Evolutionary conservation across 2,113 vertebrate species (phyloP).

Genomic region (Alethe castanea): DNA sequence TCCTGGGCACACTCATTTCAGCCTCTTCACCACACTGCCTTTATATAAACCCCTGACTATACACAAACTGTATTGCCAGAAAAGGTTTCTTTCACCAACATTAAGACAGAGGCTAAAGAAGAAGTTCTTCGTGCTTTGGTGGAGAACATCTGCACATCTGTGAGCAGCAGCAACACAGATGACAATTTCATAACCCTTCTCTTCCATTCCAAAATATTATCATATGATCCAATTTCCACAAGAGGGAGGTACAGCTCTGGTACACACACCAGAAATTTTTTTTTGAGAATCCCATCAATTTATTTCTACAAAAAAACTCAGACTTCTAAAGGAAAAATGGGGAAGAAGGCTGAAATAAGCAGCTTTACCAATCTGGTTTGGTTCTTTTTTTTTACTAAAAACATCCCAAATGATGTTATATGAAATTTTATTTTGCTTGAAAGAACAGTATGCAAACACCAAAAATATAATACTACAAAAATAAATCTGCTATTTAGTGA

Average conservation of each 20-base stretch:
- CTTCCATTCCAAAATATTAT: background rate
- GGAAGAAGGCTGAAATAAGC: background rate
- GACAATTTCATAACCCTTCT: background rate
- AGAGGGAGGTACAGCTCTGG: background rate
- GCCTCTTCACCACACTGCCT: accelerated
- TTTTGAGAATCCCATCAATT: background rate
- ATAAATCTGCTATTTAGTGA: background rate
- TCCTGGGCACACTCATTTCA: background rate
- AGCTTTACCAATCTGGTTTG: background rate
- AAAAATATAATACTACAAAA: background rate
- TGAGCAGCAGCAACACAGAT: background rate
- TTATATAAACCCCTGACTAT: background rate
- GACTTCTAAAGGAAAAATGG: background rate
- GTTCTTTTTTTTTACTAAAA: background rate
- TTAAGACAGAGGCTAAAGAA: background rate
- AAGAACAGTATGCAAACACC: background rate
- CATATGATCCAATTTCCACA: background rate
- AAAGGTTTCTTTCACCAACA: background rate
- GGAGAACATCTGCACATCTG: background rate
- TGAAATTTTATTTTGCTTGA: background rate
- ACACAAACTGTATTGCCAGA: background rate
- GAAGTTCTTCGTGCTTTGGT: background rate
- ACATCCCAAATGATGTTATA: background rate
- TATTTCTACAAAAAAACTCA: background rate
- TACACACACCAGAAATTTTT: background rate